Percentiles rank a stretch among this genome's conserved stretches.
These are phyloP conservation scores for Datnioides undecimradiatus DNA, from an alignment of 2,113 vertebrate genomes.

Conservation along the genomic window DNA sequence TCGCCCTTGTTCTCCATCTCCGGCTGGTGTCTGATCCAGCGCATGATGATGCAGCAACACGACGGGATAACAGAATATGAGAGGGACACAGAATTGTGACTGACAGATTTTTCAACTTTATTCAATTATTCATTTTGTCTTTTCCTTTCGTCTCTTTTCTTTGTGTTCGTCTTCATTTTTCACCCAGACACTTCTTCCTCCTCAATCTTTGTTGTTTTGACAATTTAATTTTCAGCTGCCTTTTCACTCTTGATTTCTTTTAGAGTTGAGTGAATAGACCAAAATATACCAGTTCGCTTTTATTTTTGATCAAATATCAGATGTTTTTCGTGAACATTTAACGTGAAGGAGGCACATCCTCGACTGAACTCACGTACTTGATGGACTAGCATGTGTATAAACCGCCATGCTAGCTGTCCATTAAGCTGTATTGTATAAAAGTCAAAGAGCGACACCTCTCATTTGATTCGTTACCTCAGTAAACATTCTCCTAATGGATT, in stretches of 20 bases:
- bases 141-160: constrained; percentile 13
- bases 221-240: not conserved
- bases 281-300: not conserved
- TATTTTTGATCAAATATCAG: not conserved
- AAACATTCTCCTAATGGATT: too few relatives aligned
- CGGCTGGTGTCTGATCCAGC: constrained; percentile 37
- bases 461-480: too few relatives aligned
- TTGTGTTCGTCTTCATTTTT: not conserved
- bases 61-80: constrained; percentile 7
- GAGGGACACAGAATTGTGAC: constrained; percentile 13
- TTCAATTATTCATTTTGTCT: constrained; percentile 29
- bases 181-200: not conserved
- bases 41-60: constrained; percentile 24
- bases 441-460: too few relatives aligned
- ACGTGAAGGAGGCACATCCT: not conserved
- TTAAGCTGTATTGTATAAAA: too few relatives aligned
- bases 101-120: constrained; percentile 21
- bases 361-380: not conserved
- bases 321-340: not conserved
- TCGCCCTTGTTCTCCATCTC: constrained; percentile 13
- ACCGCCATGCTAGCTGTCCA: too few relatives aligned
- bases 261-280: not conserved
- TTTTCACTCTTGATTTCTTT: not conserved
- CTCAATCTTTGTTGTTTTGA: not conserved
- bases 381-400: too few relatives aligned